Evolutionary conservation across 2,113 vertebrate species (phyloP), one percentile per base, ranked within the genome.

Genomic region (Hippocampus barbouri): DNA sequence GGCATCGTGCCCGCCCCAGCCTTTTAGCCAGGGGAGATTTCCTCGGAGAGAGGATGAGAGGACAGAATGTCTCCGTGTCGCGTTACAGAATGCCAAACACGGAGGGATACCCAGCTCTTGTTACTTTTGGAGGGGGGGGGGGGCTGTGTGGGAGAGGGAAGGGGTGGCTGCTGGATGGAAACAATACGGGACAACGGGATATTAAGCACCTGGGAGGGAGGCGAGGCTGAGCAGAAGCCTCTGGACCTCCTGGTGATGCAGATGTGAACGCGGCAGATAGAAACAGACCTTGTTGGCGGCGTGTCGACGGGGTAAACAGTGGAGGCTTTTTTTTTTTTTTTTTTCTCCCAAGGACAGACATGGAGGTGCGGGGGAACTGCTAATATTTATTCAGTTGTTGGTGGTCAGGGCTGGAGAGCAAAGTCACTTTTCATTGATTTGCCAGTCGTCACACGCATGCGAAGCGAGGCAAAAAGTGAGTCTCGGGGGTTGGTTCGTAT

Each of bases 61-160:
- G 82, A 89, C 88, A 90, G 75, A 88, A 86, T 85, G 86, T 88
- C 83, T 84, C 54, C 45, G 82, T 79, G 79, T 91, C 82, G 59
- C 72, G 83, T 90, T 90, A 82, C 87, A 71, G 80, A 89, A 90
- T 87, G 83, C 79, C 75, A 83, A 87, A 83, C 77, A 71, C 74
- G 72, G 76, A 83, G 85, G 88, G 89, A 91, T 91, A 89, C 91
- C 88, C 87, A 85, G 83, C 80, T 91, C 85, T 15, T 60, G 80
- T 90, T 90, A 81, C 86, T 68, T 79, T 85, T 66, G 30, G 30
- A 3, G 82, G 81, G 78, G 2, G 71, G 87, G 77, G 79, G 66
- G 72, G 82, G 81, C 85, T 65, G 8, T 9, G 8, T 73, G 80
- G 84, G 84, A 74, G 79, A 74, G 86, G 81, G 79, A 3, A 68